Percentiles rank a stretch among this genome's conserved stretches.
Evolutionary conservation across 2,888 invertebrate genomes (phyloP).

Genomic region (Gymnosoma rotundatum): DNA sequence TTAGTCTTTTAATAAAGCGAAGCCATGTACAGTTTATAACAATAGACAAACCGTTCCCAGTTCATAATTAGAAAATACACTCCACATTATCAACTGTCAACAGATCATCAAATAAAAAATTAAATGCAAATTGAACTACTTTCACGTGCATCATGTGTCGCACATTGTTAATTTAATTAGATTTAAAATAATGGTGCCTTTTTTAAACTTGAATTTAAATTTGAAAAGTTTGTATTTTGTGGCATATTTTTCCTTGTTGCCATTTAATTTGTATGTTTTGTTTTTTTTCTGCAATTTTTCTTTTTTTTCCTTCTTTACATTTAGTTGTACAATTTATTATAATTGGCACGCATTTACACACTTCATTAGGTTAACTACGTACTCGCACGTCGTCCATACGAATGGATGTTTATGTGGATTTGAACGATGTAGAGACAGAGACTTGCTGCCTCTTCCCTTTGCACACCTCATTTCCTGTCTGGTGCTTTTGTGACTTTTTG

Average conservation of each 20-base stretch:
- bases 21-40: no score
- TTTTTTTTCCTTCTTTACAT: slow-evolving; percentile 9
- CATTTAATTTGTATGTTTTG: slow-evolving; percentile 26
- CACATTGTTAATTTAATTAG: no score
- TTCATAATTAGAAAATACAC: no score
- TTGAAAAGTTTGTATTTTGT: slow-evolving; percentile 5
- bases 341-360: slow-evolving; percentile 52
- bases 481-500: neutral
- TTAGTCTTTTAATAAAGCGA: no score
- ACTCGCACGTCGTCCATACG: slow-evolving; percentile 10
- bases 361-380: slow-evolving; percentile 49
- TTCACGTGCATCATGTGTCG: no score
- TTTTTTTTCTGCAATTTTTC: no score
- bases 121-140: no score
- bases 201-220: neutral
- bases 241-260: slow-evolving; percentile 13
- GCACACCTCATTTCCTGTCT: slow-evolving; percentile 51
- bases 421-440: slow-evolving; percentile 13
- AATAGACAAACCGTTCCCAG: no score
- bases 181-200: neutral
- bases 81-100: no score
- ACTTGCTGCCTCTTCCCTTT: slow-evolving; percentile 20
- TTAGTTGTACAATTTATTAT: slow-evolving; percentile 50
- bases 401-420: slow-evolving; percentile 23
- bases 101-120: no score